Evolutionary conservation across 2,888 invertebrate genomes (phyloP).

Genomic region (Glaucopsyche alexis): DNA sequence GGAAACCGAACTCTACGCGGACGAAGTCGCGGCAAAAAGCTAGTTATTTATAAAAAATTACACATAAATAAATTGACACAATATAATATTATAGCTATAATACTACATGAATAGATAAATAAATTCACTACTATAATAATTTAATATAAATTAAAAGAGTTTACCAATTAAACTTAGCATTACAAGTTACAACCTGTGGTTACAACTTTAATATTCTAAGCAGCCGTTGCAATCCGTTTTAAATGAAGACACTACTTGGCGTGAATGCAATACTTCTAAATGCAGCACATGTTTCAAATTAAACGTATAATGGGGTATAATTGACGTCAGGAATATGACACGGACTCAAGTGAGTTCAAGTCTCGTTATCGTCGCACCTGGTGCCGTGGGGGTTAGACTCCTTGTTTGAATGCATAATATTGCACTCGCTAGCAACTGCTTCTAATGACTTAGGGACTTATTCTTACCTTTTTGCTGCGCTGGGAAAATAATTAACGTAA

Average conservation of each 20-base stretch:
- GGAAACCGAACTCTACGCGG: too few species aligned
- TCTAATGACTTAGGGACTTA: conserved; percentile 22
- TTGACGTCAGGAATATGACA: conserved; percentile 17
- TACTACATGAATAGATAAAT: too few species aligned
- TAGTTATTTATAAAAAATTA: too few species aligned
- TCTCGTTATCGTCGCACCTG: conserved; percentile 25
- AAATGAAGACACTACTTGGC: background rate
- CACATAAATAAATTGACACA: too few species aligned
- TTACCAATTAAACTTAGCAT: background rate
- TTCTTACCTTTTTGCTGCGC: background rate
- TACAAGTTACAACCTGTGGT: background rate
- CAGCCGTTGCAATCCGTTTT: background rate
- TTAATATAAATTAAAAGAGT: too few species aligned
- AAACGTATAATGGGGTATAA: conserved; percentile 18
- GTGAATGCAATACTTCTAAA: background rate
- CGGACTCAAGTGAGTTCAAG: conserved; percentile 14
- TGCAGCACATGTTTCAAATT: conserved; percentile 11
- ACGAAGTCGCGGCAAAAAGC: too few species aligned
- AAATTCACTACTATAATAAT: too few species aligned
- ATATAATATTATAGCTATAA: too few species aligned
- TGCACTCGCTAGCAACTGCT: conserved; percentile 18
- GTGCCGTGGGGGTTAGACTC: conserved; percentile 5
- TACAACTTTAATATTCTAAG: background rate
- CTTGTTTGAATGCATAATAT: conserved; percentile 25
- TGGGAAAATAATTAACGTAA: conserved; percentile 14